phyloP scores from a whole-genome alignment of 35 echinoderm and acorn worm species.

The Antedon bifida region DNA sequence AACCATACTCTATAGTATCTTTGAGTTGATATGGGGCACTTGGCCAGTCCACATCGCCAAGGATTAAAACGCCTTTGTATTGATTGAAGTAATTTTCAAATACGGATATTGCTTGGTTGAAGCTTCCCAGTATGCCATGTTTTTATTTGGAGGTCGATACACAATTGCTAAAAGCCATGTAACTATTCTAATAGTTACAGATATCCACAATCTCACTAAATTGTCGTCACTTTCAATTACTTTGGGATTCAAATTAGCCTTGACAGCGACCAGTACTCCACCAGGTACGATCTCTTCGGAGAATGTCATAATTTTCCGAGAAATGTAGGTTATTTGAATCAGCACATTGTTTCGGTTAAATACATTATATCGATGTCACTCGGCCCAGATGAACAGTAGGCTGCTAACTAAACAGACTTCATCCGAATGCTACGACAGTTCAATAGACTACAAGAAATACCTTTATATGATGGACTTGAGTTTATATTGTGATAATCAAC shows the following conservation, averaged over 20 bases:
- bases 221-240: background rate
- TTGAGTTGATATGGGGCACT: background rate
- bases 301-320: too few species aligned
- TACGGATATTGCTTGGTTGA: background rate
- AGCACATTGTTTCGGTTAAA: too few species aligned
- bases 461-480: too few species aligned
- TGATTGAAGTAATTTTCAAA: background rate
- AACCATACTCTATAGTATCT: background rate
- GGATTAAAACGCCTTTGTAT: background rate
- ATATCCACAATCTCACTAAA: background rate
- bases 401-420: too few species aligned
- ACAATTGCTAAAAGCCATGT: background rate
- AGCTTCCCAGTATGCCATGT: background rate
- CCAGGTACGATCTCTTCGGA: too few species aligned
- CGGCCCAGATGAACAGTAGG: too few species aligned
- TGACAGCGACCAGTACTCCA: slow-evolving; percentile 5
- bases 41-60: background rate
- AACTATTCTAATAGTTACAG: background rate
- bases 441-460: too few species aligned
- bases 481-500: too few species aligned
- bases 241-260: background rate
- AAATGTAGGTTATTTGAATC: too few species aligned
- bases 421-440: too few species aligned
- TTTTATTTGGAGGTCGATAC: background rate
- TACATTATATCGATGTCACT: too few species aligned